A percentile compares a stretch with the other conserved stretches of the same genome.
Evolutionary conservation across 2,888 invertebrate genomes (phyloP).

Genomic region (Lithophane socia): DNA sequence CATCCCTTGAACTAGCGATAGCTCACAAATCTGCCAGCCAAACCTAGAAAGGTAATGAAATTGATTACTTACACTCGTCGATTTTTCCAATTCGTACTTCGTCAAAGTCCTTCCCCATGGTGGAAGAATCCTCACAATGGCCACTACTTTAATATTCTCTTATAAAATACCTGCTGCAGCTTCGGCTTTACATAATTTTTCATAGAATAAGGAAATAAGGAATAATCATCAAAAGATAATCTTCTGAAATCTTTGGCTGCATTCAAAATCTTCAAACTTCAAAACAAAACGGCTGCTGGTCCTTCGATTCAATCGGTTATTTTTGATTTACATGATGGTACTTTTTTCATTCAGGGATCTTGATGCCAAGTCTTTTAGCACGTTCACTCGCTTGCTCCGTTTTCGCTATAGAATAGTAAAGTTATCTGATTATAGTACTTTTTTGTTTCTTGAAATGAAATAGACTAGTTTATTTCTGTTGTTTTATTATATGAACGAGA

Average conservation of each 20-base stretch:
- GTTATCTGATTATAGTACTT: too few species aligned
- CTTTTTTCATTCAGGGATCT: not conserved
- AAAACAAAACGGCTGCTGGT: slow-evolving; percentile 38
- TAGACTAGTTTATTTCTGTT: too few species aligned
- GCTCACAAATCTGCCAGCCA: not conserved
- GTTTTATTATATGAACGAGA: too few species aligned
- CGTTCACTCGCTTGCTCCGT: not conserved
- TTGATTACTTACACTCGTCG: slow-evolving; percentile 81
- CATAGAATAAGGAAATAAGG: not conserved
- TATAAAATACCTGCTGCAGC: slow-evolving; percentile 29
- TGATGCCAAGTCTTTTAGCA: slow-evolving; percentile 15
- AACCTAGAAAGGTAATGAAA: not conserved
- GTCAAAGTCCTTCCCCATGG: slow-evolving; percentile 77
- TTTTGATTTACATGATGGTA: slow-evolving; percentile 15
- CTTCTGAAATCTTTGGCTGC: not conserved
- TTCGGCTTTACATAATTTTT: slow-evolving; percentile 11
- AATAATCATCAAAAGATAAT: not conserved
- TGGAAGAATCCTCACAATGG: slow-evolving; percentile 29
- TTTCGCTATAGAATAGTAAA: not conserved
- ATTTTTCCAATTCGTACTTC: slow-evolving; percentile 86
- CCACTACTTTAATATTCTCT: slow-evolving; percentile 10
- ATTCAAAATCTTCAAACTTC: slow-evolving; percentile 37
- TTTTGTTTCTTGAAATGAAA: too few species aligned
- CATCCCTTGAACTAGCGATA: not conserved
- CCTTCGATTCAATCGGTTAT: slow-evolving; percentile 21